Percentiles rank a stretch among this genome's conserved stretches.
Evolutionary conservation across 2,113 vertebrate species (phyloP).

Genomic region (Gallinago undulata): DNA sequence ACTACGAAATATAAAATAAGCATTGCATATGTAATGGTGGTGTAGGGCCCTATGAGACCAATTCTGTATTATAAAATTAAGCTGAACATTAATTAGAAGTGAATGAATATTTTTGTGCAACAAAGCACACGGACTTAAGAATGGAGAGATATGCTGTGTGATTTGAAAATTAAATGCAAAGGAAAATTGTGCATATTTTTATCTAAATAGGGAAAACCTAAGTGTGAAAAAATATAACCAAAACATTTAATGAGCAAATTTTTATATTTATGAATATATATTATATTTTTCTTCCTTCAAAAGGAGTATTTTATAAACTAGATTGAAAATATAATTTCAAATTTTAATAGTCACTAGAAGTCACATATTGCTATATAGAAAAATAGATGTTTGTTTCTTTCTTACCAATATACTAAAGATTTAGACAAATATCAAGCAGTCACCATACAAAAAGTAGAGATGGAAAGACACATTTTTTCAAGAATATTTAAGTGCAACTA

Average conservation of each 20-base stretch:
- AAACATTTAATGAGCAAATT: slow-evolving; percentile 37
- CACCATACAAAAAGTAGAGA: background rate
- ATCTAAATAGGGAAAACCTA: slow-evolving; percentile 56
- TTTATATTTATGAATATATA: background rate
- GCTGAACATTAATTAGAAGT: slow-evolving; percentile 56
- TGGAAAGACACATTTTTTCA: background rate
- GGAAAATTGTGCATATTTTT: slow-evolving; percentile 54
- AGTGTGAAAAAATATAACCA: slow-evolving; percentile 61
- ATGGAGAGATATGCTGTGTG: slow-evolving; percentile 36
- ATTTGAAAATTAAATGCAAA: slow-evolving; percentile 62
- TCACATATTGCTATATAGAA: background rate
- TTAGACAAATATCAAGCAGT: background rate
- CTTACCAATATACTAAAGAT: background rate
- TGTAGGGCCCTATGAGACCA: slow-evolving; percentile 45
- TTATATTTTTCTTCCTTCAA: background rate
- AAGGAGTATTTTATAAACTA: background rate
- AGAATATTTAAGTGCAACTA: background rate
- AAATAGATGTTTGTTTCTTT: slow-evolving; percentile 39
- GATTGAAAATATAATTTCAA: slow-evolving; percentile 18
- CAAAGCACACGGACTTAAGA: slow-evolving; percentile 59
- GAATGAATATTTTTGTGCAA: slow-evolving; percentile 57
- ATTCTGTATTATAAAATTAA: slow-evolving; percentile 64
- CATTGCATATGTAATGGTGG: slow-evolving; percentile 5
- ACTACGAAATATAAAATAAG: slow-evolving; percentile 31
- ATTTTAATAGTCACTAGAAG: slow-evolving; percentile 17